These are phyloP conservation scores for Hemichromis elongatus DNA, from an alignment of 2,113 vertebrate genomes.

Conservation along the genomic window DNA sequence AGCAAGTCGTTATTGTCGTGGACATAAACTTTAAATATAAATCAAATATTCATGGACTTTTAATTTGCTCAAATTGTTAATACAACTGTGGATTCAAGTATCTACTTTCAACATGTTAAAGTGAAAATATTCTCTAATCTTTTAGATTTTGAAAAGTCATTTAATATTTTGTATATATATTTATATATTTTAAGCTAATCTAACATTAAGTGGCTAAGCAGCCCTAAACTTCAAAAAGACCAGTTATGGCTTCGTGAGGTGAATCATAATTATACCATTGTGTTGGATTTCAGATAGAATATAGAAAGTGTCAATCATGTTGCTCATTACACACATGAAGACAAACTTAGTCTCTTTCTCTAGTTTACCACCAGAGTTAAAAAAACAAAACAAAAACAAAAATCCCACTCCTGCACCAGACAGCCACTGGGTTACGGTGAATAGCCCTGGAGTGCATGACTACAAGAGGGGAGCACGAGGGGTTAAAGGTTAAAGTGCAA, in stretches of 20 bases:
- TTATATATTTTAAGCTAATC: constrained; percentile 32
- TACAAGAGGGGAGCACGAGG: constrained; percentile 56
- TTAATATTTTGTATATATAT: constrained; percentile 24
- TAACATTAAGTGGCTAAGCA: constrained; percentile 45
- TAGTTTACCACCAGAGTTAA: constrained; percentile 34
- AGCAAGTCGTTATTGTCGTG: constrained; percentile 50
- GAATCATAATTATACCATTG: constrained; percentile 25
- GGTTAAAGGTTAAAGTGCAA: constrained; percentile 75
- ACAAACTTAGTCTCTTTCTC: constrained; percentile 24
- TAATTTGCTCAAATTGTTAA: constrained; percentile 53
- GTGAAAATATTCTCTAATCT: constrained; percentile 67
- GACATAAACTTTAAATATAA: constrained; percentile 63
- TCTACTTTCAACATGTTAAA: constrained; percentile 60
- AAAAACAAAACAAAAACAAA: background rate
- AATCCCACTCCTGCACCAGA: constrained; percentile 36
- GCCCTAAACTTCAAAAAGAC: constrained; percentile 42
- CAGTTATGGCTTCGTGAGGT: constrained; percentile 68
- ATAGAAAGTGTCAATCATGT: constrained; percentile 32
- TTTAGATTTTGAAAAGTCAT: constrained; percentile 49
- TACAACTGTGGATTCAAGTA: constrained; percentile 69
- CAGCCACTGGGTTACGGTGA: constrained; percentile 39
- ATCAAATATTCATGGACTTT: constrained; percentile 57
- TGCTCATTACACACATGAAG: constrained; percentile 27
- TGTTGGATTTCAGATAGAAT: constrained; percentile 12
- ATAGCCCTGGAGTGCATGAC: constrained; percentile 72